A percentile compares a stretch with the other conserved stretches of the same genome.
phyloP scores from a whole-genome alignment of 2,888 invertebrate species.

The Drosophila paramelanica region DNA sequence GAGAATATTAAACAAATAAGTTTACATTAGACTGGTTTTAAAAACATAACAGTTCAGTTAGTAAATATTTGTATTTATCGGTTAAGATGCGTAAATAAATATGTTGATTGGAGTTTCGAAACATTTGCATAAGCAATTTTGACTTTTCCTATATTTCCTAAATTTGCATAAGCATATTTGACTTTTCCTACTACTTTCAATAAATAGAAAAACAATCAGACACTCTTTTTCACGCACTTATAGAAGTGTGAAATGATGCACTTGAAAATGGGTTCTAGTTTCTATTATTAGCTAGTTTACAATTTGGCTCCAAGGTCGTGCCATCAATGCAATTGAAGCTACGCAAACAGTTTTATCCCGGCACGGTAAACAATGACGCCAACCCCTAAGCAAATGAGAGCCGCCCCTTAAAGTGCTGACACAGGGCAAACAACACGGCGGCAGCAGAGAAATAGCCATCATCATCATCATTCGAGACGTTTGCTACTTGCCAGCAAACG shows the following conservation, averaged over 20 bases:
- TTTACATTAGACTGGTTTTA: too few relatives aligned
- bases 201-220: background rate
- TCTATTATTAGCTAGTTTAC: background rate
- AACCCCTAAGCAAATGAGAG: conserved; percentile 7
- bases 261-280: conserved; percentile 4
- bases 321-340: conserved; percentile 18
- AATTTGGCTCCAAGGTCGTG: conserved; percentile 21
- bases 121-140: too few relatives aligned
- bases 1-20: too few relatives aligned
- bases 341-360: conserved; percentile 18
- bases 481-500: conserved; percentile 6
- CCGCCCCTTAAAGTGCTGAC: conserved; percentile 25
- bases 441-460: conserved; percentile 26
- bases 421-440: conserved; percentile 22
- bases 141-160: too few relatives aligned
- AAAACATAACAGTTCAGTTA: too few relatives aligned
- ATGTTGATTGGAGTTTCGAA: too few relatives aligned
- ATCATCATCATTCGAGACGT: conserved; percentile 1
- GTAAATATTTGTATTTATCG: too few relatives aligned
- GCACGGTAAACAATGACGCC: background rate
- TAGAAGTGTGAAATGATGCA: background rate
- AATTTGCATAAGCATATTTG: too few relatives aligned
- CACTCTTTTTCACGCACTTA: background rate
- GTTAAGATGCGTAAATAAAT: too few relatives aligned
- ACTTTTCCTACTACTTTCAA: background rate